phyloP scores from a whole-genome alignment of 1,140 invertebrate species.

The Euwallacea similis region DNA sequence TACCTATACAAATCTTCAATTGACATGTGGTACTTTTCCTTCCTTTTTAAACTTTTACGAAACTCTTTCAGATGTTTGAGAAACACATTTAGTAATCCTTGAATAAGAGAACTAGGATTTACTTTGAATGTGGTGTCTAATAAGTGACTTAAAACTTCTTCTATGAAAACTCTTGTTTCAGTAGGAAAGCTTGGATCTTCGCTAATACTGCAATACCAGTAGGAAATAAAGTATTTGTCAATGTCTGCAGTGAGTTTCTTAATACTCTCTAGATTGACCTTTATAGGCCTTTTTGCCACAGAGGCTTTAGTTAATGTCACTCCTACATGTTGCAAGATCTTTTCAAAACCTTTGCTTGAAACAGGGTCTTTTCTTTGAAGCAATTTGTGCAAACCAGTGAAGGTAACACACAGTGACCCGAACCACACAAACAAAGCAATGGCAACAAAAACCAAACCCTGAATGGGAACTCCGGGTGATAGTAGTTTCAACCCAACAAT shows the following conservation, averaged over 20 bases:
- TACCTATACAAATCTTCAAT: conserved; percentile 53
- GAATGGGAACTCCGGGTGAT: conserved; percentile 31
- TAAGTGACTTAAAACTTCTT: conserved; percentile 45
- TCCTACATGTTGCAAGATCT: conserved; percentile 16
- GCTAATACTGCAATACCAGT: conserved; percentile 50
- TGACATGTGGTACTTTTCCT: conserved; percentile 51
- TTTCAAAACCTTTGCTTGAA: conserved; percentile 13
- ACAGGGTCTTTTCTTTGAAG: conserved; percentile 38
- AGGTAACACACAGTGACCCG: conserved; percentile 36
- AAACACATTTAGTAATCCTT: conserved; percentile 56
- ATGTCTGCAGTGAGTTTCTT: conserved; percentile 44
- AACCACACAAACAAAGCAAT: conserved; percentile 32
- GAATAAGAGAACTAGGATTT: conserved; percentile 44
- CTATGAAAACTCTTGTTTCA: conserved; percentile 45
- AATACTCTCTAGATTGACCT: conserved; percentile 41
- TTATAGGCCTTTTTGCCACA: neutral
- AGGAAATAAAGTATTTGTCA: conserved; percentile 47
- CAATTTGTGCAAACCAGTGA: conserved; percentile 37
- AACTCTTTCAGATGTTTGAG: conserved; percentile 61
- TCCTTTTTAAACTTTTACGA: conserved; percentile 57
- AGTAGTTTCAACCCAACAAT: conserved; percentile 17
- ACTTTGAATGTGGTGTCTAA: conserved; percentile 43
- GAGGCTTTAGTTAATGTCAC: neutral
- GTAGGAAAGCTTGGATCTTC: conserved; percentile 44
- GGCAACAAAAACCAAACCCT: conserved; percentile 25